A percentile compares a stretch with the other conserved stretches of the same genome.
These are phyloP conservation scores for Ephialtes manifestator DNA, from an alignment of 2,888 invertebrate species.

Conservation along the genomic window DNA sequence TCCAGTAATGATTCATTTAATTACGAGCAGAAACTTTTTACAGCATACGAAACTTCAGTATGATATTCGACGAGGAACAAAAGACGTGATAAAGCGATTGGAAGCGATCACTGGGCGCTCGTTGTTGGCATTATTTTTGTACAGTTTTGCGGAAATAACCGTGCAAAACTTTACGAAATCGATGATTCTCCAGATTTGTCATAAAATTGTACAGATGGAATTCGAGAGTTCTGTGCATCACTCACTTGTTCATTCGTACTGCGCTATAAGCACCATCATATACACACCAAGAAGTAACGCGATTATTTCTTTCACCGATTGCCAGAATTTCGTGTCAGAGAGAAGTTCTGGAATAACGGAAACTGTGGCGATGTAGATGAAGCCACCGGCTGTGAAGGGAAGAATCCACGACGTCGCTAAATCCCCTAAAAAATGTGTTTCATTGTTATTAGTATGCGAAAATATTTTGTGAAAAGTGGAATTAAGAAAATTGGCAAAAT, in stretches of 20 bases:
- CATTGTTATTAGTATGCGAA: background rate
- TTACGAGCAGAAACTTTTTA: too few relatives aligned
- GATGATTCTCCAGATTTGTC: background rate
- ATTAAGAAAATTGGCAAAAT: too few relatives aligned
- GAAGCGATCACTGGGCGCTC: conserved; percentile 6
- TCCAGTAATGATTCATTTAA: too few relatives aligned
- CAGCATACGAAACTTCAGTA: background rate
- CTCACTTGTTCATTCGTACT: conserved; percentile 88
- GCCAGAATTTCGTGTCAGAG: conserved; percentile 94
- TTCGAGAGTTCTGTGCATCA: conserved; percentile 1
- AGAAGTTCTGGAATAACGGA: conserved; percentile 99
- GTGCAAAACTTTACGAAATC: background rate
- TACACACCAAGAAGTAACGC: conserved; percentile 96
- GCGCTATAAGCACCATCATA: conserved; percentile 98
- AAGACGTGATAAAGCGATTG: background rate
- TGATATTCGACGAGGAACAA: background rate
- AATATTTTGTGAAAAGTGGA: background rate
- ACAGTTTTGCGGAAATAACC: background rate
- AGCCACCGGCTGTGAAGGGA: conserved; percentile 99
- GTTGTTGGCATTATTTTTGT: background rate
- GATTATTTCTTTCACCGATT: conserved; percentile 96
- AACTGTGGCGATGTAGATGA: conserved; percentile 99
- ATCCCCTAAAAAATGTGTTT: conserved; percentile 86
- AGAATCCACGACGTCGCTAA: conserved; percentile 95
- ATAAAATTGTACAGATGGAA: conserved; percentile 11